These are phyloP conservation scores for Sinonovacula constricta DNA, from an alignment of 1,140 invertebrate genomes.

Conservation along the genomic window DNA sequence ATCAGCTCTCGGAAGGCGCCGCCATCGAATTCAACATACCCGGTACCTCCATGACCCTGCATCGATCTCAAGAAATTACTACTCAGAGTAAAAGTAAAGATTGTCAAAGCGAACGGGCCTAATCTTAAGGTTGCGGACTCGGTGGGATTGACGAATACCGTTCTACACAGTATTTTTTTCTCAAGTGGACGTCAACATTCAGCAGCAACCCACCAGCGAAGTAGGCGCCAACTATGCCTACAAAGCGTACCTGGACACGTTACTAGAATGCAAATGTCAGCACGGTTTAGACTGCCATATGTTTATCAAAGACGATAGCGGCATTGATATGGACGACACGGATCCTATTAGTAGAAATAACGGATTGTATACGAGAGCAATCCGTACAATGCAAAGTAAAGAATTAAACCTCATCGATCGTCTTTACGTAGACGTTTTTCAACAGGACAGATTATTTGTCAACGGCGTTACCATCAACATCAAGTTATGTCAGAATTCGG, in stretches of 20 bases:
- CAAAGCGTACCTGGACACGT: constrained; percentile 15
- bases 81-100: constrained; percentile 2
- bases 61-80: constrained; percentile 6
- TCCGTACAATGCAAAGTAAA: neutral
- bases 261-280: constrained; percentile 5
- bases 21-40: constrained; percentile 17
- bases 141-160: constrained; percentile 6
- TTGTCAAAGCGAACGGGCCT: neutral
- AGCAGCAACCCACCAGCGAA: constrained; percentile 18
- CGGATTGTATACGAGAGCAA: neutral
- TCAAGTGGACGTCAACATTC: constrained; percentile 10
- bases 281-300: constrained; percentile 8
- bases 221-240: constrained; percentile 9
- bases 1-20: constrained; percentile 16
- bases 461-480: constrained; percentile 10
- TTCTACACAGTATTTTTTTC: constrained; percentile 13
- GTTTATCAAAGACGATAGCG: constrained; percentile 20
- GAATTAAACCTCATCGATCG: neutral
- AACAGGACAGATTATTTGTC: constrained; percentile 15
- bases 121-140: neutral
- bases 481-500: constrained; percentile 9
- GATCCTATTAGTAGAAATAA: neutral
- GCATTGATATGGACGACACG: constrained; percentile 12
- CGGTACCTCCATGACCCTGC: constrained; percentile 1
- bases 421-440: constrained; percentile 4